These are phyloP conservation scores for Podargus strigoides DNA, from an alignment of 2,797 vertebrate species.

Conservation along the genomic window DNA sequence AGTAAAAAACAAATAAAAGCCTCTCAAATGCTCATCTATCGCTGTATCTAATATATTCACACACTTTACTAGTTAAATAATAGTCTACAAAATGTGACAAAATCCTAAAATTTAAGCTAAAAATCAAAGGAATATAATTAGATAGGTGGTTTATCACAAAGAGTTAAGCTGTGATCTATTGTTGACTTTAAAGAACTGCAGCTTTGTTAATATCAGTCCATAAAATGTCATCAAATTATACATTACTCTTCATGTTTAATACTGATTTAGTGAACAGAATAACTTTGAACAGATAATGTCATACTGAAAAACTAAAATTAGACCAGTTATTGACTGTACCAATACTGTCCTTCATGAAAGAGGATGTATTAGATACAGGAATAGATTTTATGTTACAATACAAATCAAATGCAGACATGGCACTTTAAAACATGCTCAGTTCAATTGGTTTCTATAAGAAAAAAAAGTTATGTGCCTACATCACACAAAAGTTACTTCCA, in stretches of 20 bases:
- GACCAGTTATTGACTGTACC: background rate
- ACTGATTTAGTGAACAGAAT: background rate
- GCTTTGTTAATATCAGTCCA: background rate
- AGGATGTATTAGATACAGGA: background rate
- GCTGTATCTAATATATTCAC: background rate
- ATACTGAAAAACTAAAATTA: background rate
- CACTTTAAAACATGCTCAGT: background rate
- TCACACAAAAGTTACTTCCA: background rate
- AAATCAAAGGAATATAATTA: background rate
- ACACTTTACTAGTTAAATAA: background rate
- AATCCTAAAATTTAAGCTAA: background rate
- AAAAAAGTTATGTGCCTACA: background rate
- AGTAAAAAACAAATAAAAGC: background rate
- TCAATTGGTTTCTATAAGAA: background rate
- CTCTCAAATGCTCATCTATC: background rate
- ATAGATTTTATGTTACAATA: background rate
- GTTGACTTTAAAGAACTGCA: background rate
- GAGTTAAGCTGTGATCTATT: background rate
- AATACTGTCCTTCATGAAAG: background rate
- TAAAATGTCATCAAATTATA: background rate
- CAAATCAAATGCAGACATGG: background rate
- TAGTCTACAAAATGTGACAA: background rate
- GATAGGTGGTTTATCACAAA: background rate
- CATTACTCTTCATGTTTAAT: background rate
- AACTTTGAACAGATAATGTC: background rate